Evolutionary conservation across 2,113 vertebrate species (phyloP).

Genomic region (Rhabdomys dilectus): DNA sequence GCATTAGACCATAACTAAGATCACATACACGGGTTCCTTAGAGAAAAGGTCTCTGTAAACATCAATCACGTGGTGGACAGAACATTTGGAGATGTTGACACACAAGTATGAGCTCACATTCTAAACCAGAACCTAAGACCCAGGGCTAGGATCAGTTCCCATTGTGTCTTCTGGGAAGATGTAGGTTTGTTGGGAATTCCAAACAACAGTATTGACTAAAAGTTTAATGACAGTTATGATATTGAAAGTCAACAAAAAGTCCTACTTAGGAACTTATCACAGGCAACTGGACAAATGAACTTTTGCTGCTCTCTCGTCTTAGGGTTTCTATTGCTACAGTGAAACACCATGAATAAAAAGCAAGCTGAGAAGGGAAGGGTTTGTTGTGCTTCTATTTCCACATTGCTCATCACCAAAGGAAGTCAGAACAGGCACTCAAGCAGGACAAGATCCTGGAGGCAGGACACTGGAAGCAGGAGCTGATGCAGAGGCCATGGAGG

Average conservation of each 20-base stretch:
- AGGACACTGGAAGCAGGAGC: background rate
- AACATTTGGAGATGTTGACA: slow-evolving; percentile 18
- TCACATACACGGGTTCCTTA: slow-evolving; percentile 12
- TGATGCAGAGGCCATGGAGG: background rate
- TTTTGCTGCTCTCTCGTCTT: background rate
- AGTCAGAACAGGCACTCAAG: background rate
- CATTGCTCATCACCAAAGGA: background rate
- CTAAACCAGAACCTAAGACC: background rate
- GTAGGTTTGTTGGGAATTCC: background rate
- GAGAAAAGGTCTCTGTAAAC: background rate
- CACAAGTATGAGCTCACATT: background rate
- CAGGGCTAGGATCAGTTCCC: background rate
- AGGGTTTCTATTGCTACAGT: background rate
- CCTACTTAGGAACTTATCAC: background rate
- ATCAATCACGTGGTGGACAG: background rate
- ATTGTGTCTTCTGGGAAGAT: background rate
- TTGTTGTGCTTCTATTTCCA: background rate
- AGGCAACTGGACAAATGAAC: slow-evolving; percentile 6
- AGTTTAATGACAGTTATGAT: background rate
- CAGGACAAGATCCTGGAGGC: background rate
- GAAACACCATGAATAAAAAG: background rate
- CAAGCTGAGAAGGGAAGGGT: background rate
- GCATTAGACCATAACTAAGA: background rate
- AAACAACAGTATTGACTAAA: background rate
- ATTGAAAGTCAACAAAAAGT: background rate